phyloP scores from a whole-genome alignment of 1,140 invertebrate species.

The Battus philenor region DNA sequence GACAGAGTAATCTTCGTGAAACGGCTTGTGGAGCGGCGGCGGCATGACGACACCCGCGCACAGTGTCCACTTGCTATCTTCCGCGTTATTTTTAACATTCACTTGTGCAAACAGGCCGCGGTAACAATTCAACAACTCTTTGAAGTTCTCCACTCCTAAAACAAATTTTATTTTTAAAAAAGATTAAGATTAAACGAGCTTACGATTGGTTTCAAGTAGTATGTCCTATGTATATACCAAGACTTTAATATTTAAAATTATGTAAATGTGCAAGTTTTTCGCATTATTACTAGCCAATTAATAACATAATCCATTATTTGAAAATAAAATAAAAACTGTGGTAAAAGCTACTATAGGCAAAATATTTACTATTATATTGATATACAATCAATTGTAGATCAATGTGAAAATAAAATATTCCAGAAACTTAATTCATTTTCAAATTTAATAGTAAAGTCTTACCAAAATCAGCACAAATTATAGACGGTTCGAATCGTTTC shows the following conservation, averaged over 20 bases:
- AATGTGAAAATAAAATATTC: neutral
- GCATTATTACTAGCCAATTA: too few species aligned
- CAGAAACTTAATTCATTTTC: neutral
- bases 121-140: conserved; percentile 49
- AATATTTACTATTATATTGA: too few species aligned
- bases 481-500: conserved; percentile 45
- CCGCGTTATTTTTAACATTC: conserved; percentile 11
- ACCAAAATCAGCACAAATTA: conserved; percentile 56
- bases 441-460: conserved; percentile 16
- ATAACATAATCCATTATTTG: too few species aligned
- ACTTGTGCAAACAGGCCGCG: conserved; percentile 39
- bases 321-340: too few species aligned
- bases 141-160: conserved; percentile 43
- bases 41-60: conserved; percentile 34
- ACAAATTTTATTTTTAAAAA: too few species aligned
- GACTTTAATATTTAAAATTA: too few species aligned
- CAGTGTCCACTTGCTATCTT: conserved; percentile 26
- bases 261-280: too few species aligned
- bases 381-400: too few species aligned
- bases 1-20: conserved; percentile 47
- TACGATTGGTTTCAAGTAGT: too few species aligned
- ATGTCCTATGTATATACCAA: too few species aligned
- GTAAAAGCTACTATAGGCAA: too few species aligned
- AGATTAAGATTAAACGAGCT: too few species aligned
- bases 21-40: conserved; percentile 7